These are phyloP conservation scores for Brachypteracias leptosomus DNA, from an alignment of 2,113 vertebrate species.

Conservation along the genomic window DNA sequence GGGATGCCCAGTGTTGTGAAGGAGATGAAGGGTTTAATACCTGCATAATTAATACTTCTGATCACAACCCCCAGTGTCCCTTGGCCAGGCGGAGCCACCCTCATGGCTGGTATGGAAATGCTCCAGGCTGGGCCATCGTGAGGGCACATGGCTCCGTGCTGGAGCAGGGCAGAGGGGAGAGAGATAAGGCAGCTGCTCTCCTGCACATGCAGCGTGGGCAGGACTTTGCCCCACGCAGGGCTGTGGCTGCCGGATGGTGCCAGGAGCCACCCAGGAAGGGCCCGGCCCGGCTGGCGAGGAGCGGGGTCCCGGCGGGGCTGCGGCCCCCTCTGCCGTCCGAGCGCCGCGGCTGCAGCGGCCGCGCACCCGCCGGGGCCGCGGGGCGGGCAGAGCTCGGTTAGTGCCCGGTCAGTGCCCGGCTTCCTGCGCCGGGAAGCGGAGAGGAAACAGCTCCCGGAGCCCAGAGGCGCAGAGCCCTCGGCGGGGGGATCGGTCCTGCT, in stretches of 20 bases:
- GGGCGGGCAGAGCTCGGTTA: not conserved
- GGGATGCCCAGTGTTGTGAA: no score
- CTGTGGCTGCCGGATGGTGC: not conserved
- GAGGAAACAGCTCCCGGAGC: no score
- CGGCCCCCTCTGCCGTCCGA: not conserved
- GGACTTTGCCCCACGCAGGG: not conserved
- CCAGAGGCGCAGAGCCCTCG: no score
- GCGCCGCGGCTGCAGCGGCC: not conserved
- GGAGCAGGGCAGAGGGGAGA: not conserved
- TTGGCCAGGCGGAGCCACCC: not conserved
- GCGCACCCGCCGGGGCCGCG: no score
- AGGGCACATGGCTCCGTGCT: rapidly evolving
- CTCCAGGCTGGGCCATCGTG: not conserved
- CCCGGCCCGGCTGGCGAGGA: not conserved
- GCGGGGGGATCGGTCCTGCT: not conserved
- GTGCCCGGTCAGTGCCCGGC: no score
- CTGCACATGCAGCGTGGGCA: rapidly evolving
- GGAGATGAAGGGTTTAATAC: not conserved
- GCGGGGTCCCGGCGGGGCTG: conserved; percentile 63
- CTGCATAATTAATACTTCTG: not conserved
- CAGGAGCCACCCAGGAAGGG: not conserved
- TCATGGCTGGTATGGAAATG: rapidly evolving
- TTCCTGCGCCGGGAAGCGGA: not conserved
- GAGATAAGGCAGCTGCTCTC: not conserved
- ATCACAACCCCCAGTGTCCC: not conserved